Evolutionary conservation across 2,113 vertebrate species (phyloP).

Genomic region (Ivindomyrus marchei): DNA sequence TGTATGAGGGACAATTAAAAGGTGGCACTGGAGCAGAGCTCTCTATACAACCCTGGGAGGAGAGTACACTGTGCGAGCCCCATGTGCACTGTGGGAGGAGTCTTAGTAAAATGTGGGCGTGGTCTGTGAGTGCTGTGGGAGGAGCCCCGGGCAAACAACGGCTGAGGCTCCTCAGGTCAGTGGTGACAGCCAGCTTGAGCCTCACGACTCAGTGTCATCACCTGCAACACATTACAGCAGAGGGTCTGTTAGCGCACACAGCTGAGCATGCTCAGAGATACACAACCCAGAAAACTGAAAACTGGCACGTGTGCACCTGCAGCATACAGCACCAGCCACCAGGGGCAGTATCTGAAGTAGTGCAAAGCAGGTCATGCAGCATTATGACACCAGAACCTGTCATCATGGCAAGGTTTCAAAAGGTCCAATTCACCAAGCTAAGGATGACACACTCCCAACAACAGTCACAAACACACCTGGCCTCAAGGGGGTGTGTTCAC

Average conservation of each 20-base stretch:
- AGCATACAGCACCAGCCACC: not conserved
- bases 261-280: not conserved
- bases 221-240: conserved; percentile 59
- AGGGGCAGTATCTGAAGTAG: not conserved
- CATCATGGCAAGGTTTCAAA: not conserved
- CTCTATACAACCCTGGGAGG: not conserved
- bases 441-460: not conserved
- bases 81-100: not conserved
- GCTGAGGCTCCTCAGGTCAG: conserved; percentile 49
- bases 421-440: not conserved
- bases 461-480: not conserved
- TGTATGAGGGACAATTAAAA: not conserved
- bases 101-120: conserved; percentile 8
- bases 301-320: not conserved
- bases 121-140: conserved; percentile 33
- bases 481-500: not conserved
- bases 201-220: conserved; percentile 52
- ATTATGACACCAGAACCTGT: not conserved
- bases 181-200: conserved; percentile 45
- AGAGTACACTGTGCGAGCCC: not conserved
- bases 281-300: not conserved
- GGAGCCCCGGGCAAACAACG: conserved; percentile 47
- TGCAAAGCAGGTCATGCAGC: not conserved
- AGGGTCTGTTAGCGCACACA: conserved; percentile 21
- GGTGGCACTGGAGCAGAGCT: not conserved